Conservation (phyloP, 2,797 vertebrate species). For the Smutsia temminckii region DNA sequence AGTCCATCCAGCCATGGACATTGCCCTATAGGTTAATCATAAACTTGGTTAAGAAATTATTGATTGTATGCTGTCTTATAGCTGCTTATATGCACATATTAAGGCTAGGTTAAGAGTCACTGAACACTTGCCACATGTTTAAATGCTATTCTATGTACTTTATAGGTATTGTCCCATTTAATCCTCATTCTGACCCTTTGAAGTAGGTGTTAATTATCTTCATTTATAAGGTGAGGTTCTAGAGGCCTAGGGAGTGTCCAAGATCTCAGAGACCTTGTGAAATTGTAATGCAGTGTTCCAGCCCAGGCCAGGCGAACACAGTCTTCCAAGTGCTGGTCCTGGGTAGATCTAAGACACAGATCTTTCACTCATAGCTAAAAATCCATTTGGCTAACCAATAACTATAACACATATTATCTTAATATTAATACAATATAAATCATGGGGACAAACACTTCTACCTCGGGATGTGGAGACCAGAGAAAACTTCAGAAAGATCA, state of each 20-base stretch:
- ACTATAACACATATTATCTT: background rate
- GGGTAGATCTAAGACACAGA: background rate
- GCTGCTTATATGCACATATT: background rate
- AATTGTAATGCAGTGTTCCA: background rate
- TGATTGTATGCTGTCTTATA: background rate
- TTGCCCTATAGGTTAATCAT: background rate
- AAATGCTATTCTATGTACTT: background rate
- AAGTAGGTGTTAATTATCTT: background rate
- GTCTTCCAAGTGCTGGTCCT: background rate
- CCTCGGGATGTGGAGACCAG: background rate
- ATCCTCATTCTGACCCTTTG: background rate
- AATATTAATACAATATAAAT: background rate
- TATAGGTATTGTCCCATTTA: background rate
- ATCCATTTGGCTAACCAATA: background rate
- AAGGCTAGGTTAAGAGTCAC: background rate
- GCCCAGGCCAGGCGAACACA: background rate
- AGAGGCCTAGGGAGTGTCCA: background rate
- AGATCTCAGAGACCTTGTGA: background rate
- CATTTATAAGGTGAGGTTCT: background rate
- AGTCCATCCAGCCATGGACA: background rate
- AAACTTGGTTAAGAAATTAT: constrained; percentile 28
- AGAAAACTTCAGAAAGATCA: background rate
- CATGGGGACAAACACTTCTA: background rate
- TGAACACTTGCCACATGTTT: background rate
- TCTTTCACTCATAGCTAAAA: background rate